Percentiles rank a stretch among this genome's conserved stretches.
Conservation (phyloP, 2,888 invertebrate species). For the Syrista parreyssii region DNA sequence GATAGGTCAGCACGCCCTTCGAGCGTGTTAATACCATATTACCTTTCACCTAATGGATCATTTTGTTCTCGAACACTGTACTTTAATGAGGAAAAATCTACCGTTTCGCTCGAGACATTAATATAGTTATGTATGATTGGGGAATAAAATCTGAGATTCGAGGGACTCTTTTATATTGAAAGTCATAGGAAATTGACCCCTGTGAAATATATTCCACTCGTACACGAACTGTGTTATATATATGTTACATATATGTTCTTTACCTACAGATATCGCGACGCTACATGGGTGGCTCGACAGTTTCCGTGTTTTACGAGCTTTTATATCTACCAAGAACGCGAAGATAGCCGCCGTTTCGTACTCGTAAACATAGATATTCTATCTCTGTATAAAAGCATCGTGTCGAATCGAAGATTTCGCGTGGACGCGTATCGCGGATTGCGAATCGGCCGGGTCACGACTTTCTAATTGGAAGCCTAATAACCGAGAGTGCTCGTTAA, state of each 20-base stretch:
- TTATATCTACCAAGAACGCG: not conserved
- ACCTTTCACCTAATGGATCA: constrained; percentile 38
- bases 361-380: not conserved
- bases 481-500: constrained; percentile 49
- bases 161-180: not conserved
- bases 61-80: constrained; percentile 28
- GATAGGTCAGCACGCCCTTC: constrained; percentile 49
- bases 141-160: not conserved
- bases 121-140: no score
- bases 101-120: not conserved
- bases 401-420: not conserved
- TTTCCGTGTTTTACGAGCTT: not conserved
- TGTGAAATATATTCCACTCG: not conserved
- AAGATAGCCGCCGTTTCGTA: not conserved
- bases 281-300: not conserved
- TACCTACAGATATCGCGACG: not conserved
- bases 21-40: constrained; percentile 47
- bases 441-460: not conserved
- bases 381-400: not conserved
- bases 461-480: constrained; percentile 57
- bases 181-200: not conserved
- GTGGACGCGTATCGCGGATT: not conserved
- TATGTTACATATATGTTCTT: not conserved
- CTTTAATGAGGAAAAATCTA: constrained; percentile 4
- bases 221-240: not conserved